Percentiles rank a stretch among this genome's conserved stretches.
Conservation (phyloP, 2,888 invertebrate genomes). For the Actias luna region DNA sequence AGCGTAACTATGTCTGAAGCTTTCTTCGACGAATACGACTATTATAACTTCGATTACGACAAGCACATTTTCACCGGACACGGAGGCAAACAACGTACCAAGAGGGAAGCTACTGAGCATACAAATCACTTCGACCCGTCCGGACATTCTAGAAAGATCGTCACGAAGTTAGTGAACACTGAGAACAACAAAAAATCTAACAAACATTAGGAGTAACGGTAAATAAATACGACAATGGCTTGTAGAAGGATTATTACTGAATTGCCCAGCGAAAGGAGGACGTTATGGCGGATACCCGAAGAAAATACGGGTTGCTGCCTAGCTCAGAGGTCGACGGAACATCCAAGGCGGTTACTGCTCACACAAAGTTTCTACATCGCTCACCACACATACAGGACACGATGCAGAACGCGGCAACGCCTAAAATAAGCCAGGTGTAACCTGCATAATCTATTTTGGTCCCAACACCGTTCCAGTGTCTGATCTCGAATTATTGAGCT, state of each 20-base stretch:
- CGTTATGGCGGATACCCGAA: constrained; percentile 70
- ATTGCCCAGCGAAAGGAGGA: constrained; percentile 71
- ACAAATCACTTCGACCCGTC: constrained; percentile 96
- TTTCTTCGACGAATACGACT: constrained; percentile 95
- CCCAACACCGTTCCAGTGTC: constrained; percentile 67
- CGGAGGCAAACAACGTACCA: constrained; percentile 94
- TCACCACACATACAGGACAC: constrained; percentile 47
- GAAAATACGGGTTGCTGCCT: constrained; percentile 56
- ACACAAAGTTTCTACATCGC: constrained; percentile 64
- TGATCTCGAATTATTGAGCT: constrained; percentile 75
- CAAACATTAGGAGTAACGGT: constrained; percentile 54
- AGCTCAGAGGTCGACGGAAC: constrained; percentile 75
- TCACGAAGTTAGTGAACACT: constrained; percentile 91
- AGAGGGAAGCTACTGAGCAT: constrained; percentile 93
- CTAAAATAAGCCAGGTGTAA: constrained; percentile 34
- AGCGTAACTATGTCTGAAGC: constrained; percentile 88
- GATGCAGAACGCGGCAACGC: constrained; percentile 43
- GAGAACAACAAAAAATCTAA: constrained; percentile 88
- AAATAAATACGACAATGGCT: constrained; percentile 58
- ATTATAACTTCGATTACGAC: constrained; percentile 96
- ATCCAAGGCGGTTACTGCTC: constrained; percentile 66
- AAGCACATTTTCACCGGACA: constrained; percentile 93
- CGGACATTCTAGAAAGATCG: constrained; percentile 96
- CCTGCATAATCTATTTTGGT: constrained; percentile 43
- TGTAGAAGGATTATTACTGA: constrained; percentile 62